Evolutionary conservation across 1,140 invertebrate genomes (phyloP), one percentile per base, ranked within the genome.

Genomic region (Rhopalosiphum maidis): DNA sequence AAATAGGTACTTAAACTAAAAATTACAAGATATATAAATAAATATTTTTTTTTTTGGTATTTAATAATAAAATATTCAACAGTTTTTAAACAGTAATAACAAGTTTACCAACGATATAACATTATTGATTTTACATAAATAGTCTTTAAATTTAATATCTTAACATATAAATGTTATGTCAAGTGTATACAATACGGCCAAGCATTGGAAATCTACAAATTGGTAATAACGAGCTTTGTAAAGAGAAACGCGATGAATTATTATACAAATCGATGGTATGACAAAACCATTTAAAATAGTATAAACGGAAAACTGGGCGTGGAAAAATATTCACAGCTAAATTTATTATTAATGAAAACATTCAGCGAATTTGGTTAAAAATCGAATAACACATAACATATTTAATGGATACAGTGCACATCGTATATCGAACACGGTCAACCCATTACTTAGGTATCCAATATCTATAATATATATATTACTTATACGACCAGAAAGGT

Each of bases 331-430:
- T 77, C 11, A 77, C 60, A 77, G 6, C 18, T 77, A 77, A n/a
- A 77, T 41, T 41, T 41, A 41, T 77, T n/a, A 77, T 77, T 77
- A 77, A 77, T 77, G 60, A 77, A 77, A 77, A 77, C 60, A 77
- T 35, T n/a, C 30, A n/a, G 60, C 30, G 4, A 35, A 77, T 77
- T 77, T 15, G 60, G 30, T 77, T n/a, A 77, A 77, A 77, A 77
- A 77, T 77, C 60, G 60, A n/a, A n/a, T 77, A 77, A 30, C 60
- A 18, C 11, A 68, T 68, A 68, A 68, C 60, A 68, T 68, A 68
- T 68, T 68, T 68, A 68, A 68, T 68, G 60, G 60, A 30, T 77
- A 77, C 18, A n/a, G 30, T 35, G 30, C 15, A 77, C 60, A 15
- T n/a, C n/a, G 60, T n/a, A 77, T n/a, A n/a, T 77, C 1, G 60